phyloP scores from a whole-genome alignment of 1,140 invertebrate species.

The Plectus sambesii region DNA sequence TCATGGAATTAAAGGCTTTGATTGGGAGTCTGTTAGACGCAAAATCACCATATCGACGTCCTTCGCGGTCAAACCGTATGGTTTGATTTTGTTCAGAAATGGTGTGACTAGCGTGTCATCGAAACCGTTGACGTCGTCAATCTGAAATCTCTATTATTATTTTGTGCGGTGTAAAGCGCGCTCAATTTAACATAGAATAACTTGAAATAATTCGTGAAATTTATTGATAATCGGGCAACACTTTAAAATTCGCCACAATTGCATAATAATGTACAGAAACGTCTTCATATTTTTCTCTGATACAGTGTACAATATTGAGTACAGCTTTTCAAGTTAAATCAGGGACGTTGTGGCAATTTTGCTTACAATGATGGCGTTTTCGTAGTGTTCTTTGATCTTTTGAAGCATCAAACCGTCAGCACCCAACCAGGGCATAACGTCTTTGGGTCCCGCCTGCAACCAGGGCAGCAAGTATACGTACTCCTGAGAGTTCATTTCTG shows the following conservation, averaged over 20 bases:
- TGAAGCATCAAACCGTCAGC: conserved; percentile 37
- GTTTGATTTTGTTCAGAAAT: conserved; percentile 31
- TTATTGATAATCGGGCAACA: no score
- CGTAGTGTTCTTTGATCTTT: conserved; percentile 43
- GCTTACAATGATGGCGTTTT: conserved; percentile 37
- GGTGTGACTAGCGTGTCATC: conserved; percentile 34
- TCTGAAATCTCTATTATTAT: conserved; percentile 20
- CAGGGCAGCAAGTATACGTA: conserved; percentile 38
- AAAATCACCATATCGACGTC: conserved; percentile 21
- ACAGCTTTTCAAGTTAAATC: not conserved
- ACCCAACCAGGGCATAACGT: conserved; percentile 33
- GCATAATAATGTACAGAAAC: no score
- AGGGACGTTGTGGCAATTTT: no score
- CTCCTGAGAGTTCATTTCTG: conserved; percentile 30
- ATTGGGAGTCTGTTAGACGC: not conserved
- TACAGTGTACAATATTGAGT: no score
- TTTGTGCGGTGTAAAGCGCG: no score
- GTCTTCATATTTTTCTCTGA: no score
- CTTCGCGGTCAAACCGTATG: conserved; percentile 27
- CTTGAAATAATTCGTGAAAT: no score
- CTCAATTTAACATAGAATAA: no score
- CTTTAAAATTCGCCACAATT: no score
- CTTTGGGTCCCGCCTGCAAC: conserved; percentile 41
- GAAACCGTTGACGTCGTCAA: conserved; percentile 39
- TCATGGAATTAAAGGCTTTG: not conserved